These are phyloP conservation scores for Onchidella celtica DNA, from an alignment of 2,888 invertebrate species.

Conservation along the genomic window DNA sequence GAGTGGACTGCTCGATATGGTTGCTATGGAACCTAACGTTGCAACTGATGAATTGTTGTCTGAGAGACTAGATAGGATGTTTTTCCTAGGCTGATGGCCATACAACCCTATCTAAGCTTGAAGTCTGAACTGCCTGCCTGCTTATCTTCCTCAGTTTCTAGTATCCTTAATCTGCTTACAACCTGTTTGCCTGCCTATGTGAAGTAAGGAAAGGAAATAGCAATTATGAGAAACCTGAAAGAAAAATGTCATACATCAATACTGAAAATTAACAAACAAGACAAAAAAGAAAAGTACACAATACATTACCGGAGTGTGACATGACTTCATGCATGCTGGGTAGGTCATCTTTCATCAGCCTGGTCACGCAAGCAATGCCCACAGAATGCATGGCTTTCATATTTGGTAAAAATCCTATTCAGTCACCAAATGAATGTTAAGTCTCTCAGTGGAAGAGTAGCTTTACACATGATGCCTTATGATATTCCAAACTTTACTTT, in stretches of 20 bases:
- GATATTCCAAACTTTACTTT: too few relatives aligned
- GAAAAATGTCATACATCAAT: neutral
- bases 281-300: neutral
- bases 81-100: slow-evolving; percentile 43
- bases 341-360: too few relatives aligned
- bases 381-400: too few relatives aligned
- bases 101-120: slow-evolving; percentile 50
- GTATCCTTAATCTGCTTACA: slow-evolving; percentile 50
- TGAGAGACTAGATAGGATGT: slow-evolving; percentile 48
- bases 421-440: too few relatives aligned
- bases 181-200: slow-evolving; percentile 45
- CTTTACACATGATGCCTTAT: too few relatives aligned
- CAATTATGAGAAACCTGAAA: slow-evolving; percentile 21
- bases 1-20: slow-evolving; percentile 31
- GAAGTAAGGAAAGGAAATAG: slow-evolving; percentile 50
- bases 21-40: slow-evolving; percentile 40
- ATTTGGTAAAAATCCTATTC: too few relatives aligned
- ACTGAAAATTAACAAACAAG: neutral
- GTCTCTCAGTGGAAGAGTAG: too few relatives aligned
- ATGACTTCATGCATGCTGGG: too few relatives aligned
- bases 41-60: slow-evolving; percentile 29
- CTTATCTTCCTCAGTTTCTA: slow-evolving; percentile 41
- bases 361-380: too few relatives aligned
- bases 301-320: slow-evolving; percentile 11
- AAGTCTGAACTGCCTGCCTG: slow-evolving; percentile 49